A percentile compares a stretch with the other conserved stretches of the same genome.
Evolutionary conservation across 2,113 vertebrate species (phyloP).

Genomic region (Piaya cayana): DNA sequence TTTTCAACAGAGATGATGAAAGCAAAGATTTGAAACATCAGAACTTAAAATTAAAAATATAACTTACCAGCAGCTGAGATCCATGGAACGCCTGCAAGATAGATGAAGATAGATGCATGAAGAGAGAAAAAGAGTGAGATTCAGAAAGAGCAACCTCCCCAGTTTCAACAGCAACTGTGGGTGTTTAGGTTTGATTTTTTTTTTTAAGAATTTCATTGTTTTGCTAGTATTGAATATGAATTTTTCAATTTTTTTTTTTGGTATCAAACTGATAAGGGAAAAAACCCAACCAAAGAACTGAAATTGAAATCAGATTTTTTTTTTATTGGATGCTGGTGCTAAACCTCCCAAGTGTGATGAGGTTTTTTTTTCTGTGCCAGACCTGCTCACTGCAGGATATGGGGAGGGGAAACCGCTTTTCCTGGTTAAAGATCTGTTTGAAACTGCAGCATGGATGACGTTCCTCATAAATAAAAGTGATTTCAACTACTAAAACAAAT

Average conservation of each 20-base stretch:
- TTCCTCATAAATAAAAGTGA: slow-evolving; percentile 77
- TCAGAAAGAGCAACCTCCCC: slow-evolving; percentile 55
- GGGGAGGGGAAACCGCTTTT: slow-evolving; percentile 72
- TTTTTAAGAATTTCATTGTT: slow-evolving; percentile 72
- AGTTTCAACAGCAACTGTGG: slow-evolving; percentile 65
- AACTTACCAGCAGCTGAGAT: slow-evolving; percentile 49
- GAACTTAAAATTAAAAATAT: slow-evolving; percentile 19
- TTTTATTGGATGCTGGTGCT: slow-evolving; percentile 80
- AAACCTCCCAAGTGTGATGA: slow-evolving; percentile 76
- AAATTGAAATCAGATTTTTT: slow-evolving; percentile 71
- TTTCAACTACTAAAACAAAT: slow-evolving; percentile 2
- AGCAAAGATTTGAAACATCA: slow-evolving; percentile 54
- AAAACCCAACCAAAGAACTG: slow-evolving; percentile 68
- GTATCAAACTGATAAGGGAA: slow-evolving; percentile 68
- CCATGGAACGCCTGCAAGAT: slow-evolving; percentile 61
- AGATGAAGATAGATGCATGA: slow-evolving; percentile 1
- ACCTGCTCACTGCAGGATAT: slow-evolving; percentile 69
- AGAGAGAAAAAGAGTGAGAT: slow-evolving; percentile 32
- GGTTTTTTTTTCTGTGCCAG: slow-evolving; percentile 69
- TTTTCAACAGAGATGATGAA: not conserved
- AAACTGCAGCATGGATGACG: slow-evolving; percentile 70
- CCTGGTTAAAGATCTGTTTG: slow-evolving; percentile 69
- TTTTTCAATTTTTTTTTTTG: slow-evolving; percentile 36
- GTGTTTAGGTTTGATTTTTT: not conserved
- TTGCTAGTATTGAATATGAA: slow-evolving; percentile 47